phyloP scores from a whole-genome alignment of 2,888 invertebrate genomes.

The Branchellion lobata region DNA sequence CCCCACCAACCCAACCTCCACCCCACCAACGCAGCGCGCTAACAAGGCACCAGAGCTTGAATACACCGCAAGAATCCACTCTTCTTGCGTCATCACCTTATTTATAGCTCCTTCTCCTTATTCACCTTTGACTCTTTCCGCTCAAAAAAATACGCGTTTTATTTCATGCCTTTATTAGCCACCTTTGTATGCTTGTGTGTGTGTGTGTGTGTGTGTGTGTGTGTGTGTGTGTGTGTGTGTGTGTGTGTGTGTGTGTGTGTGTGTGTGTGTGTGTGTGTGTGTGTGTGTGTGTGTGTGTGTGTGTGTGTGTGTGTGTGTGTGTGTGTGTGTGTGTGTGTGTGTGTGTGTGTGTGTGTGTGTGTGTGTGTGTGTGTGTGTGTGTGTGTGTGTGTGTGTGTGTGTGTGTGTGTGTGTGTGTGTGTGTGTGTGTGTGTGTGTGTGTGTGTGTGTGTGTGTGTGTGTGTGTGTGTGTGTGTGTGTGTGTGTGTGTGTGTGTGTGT shows the following conservation, averaged over 20 bases:
- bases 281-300: conserved; percentile 15
- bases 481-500: conserved; percentile 25
- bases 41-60: too few species aligned
- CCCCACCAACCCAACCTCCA: not conserved
- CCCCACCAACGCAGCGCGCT: too few species aligned
- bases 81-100: conserved; percentile 3
- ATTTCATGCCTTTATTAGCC: not conserved
- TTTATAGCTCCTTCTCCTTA: not conserved
- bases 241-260: conserved; percentile 12
- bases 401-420: not conserved
- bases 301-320: not conserved
- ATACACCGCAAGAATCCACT: too few species aligned
- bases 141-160: conserved; percentile 8
- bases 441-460: conserved; percentile 6
- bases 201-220: not conserved
- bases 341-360: conserved; percentile 15
- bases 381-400: conserved; percentile 18
- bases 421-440: conserved; percentile 15
- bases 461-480: not conserved
- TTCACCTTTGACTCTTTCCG: conserved; percentile 15
- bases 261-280: not conserved
- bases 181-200: too few species aligned
- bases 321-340: conserved; percentile 17
- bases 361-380: not conserved
- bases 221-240: not conserved